These are phyloP conservation scores for Ctenopoma kingsleyae DNA, from an alignment of 2,797 vertebrate species.

Conservation along the genomic window DNA sequence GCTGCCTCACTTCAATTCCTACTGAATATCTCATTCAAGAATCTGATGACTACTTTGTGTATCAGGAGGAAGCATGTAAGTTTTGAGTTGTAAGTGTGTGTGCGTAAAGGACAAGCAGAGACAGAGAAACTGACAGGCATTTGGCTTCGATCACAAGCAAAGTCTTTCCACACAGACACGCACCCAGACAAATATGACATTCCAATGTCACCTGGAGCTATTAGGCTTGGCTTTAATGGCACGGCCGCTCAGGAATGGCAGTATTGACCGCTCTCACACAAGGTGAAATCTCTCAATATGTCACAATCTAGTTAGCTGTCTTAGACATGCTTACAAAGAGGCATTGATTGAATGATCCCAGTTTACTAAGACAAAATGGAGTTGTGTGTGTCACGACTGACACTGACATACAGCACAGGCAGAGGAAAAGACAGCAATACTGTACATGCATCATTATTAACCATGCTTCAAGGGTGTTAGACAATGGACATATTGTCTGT, in stretches of 20 bases:
- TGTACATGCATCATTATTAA: conserved; percentile 58
- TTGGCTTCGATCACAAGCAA: conserved; percentile 33
- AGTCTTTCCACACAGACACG: conserved; percentile 13
- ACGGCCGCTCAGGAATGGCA: conserved; percentile 40
- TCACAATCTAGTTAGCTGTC: conserved; percentile 72
- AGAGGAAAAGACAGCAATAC: conserved; percentile 16
- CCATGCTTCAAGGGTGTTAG: background rate
- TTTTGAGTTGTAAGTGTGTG: conserved; percentile 3
- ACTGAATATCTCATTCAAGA: conserved; percentile 4
- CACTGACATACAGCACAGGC: conserved; percentile 5
- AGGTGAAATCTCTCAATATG: conserved; percentile 75
- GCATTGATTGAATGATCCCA: conserved; percentile 69
- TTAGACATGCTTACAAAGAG: conserved; percentile 60
- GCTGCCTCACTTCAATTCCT: background rate
- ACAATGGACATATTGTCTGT: conserved; percentile 11
- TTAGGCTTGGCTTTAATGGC: conserved; percentile 48
- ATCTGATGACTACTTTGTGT: conserved; percentile 19
- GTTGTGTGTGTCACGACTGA: conserved; percentile 38
- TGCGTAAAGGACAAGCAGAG: conserved; percentile 33
- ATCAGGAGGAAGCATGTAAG: background rate
- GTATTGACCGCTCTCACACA: conserved; percentile 61
- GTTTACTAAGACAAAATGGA: conserved; percentile 46
- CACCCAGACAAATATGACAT: conserved; percentile 51
- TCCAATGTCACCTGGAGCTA: conserved; percentile 64
- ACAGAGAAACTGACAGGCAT: conserved; percentile 16